Conservation (phyloP, 92 coral and sea anemone genomes). For the Ricordea florida region DNA sequence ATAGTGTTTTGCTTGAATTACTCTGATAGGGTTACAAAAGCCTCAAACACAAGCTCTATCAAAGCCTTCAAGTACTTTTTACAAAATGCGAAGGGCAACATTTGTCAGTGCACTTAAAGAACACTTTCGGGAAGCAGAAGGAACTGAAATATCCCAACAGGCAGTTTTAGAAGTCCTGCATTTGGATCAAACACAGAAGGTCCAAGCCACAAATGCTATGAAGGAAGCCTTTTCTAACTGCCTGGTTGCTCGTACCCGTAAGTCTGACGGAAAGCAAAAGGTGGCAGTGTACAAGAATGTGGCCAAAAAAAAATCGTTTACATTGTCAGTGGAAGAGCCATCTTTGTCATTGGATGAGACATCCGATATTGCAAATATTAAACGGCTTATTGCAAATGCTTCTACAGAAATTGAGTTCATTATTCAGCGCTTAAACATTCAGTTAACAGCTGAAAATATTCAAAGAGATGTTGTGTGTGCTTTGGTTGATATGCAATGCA, state of each 20-base stretch:
- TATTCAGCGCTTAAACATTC: too few species aligned
- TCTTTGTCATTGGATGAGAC: too few species aligned
- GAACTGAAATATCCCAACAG: conserved; percentile 2
- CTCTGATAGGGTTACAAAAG: conserved; percentile 1
- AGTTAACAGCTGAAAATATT: too few species aligned
- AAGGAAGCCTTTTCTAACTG: conserved; percentile 23
- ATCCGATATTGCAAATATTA: too few species aligned
- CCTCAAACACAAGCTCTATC: neutral
- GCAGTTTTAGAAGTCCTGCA: conserved; percentile 21
- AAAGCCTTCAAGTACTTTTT: conserved; percentile 27
- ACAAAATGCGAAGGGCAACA: conserved; percentile 11
- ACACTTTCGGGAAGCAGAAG: conserved; percentile 6
- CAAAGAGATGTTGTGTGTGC: too few species aligned
- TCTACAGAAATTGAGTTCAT: too few species aligned
- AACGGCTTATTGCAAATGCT: too few species aligned
- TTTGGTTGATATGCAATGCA: conserved; percentile 12
- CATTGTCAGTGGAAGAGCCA: conserved; percentile 1
- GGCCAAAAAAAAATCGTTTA: neutral
- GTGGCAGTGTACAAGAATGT: conserved; percentile 28
- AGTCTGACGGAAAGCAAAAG: neutral
- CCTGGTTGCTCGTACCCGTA: neutral
- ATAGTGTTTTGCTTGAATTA: too few species aligned
- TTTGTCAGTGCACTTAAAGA: conserved; percentile 8
- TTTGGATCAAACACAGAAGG: neutral
- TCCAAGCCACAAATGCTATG: conserved; percentile 41